Evolutionary conservation across 2,888 invertebrate genomes (phyloP).

Genomic region (Theodoxus fluviatilis): DNA sequence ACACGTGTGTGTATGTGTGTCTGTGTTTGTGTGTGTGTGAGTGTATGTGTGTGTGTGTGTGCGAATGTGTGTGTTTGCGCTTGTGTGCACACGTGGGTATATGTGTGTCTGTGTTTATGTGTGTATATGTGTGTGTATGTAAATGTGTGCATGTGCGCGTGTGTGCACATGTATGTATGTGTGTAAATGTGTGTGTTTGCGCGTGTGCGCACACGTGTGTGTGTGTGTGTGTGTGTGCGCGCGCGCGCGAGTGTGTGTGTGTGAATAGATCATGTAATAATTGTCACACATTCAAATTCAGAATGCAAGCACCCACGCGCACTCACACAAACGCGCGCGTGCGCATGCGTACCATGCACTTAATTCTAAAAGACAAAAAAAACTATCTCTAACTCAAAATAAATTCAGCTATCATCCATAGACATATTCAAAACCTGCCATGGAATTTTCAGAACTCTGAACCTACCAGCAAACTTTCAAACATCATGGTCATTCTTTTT

Average conservation of each 20-base stretch:
- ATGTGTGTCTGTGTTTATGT: background rate
- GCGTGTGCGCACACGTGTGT: background rate
- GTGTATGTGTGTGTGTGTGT: background rate
- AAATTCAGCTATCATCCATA: too few relatives aligned
- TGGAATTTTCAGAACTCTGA: too few relatives aligned
- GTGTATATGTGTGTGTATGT: background rate
- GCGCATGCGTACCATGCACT: too few relatives aligned
- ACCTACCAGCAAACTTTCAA: too few relatives aligned
- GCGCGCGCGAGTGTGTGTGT: background rate
- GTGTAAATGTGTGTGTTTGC: background rate
- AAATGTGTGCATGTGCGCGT: background rate
- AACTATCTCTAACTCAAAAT: too few relatives aligned
- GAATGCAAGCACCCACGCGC: too few relatives aligned
- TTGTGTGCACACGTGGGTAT: background rate
- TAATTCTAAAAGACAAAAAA: too few relatives aligned
- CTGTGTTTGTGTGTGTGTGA: background rate
- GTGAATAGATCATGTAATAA: too few relatives aligned
- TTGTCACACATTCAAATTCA: too few relatives aligned
- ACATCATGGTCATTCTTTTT: too few relatives aligned
- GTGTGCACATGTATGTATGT: background rate
- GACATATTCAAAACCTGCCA: too few relatives aligned
- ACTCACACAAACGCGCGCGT: too few relatives aligned
- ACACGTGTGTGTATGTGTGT: background rate
- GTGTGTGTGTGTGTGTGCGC: slow-evolving; percentile 17
- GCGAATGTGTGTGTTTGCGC: slow-evolving; percentile 17